phyloP scores from a whole-genome alignment of 1,140 invertebrate species.

The Ips typographus region DNA sequence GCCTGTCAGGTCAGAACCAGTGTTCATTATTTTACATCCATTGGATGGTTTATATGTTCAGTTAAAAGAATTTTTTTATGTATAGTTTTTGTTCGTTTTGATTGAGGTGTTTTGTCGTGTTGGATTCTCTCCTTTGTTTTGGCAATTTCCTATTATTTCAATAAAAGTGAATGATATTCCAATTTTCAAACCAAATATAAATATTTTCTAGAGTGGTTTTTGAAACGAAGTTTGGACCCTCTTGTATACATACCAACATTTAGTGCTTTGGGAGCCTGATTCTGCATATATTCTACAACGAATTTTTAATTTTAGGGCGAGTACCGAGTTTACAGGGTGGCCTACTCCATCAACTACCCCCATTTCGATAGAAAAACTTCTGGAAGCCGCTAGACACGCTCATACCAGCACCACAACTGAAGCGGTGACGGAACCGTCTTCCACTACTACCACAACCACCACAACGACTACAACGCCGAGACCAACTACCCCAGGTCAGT shows the following conservation, averaged over 20 bases:
- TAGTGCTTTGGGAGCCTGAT: too few relatives aligned
- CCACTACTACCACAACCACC: slow-evolving; percentile 71
- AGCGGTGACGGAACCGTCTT: slow-evolving; percentile 58
- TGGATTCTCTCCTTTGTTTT: too few relatives aligned
- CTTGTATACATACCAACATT: too few relatives aligned
- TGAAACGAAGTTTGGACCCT: too few relatives aligned
- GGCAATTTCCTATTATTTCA: too few relatives aligned
- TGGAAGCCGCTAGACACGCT: slow-evolving; percentile 70
- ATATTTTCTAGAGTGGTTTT: not conserved
- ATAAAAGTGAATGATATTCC: too few relatives aligned
- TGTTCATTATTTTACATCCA: not conserved
- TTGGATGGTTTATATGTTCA: not conserved
- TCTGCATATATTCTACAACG: too few relatives aligned
- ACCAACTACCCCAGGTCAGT: slow-evolving; percentile 76
- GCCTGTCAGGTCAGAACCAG: slow-evolving; percentile 65
- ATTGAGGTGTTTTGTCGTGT: not conserved
- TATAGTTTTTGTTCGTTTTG: too few relatives aligned
- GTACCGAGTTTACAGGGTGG: slow-evolving; percentile 88
- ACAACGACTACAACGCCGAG: slow-evolving; percentile 72
- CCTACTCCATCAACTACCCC: slow-evolving; percentile 81
- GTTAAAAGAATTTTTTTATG: too few relatives aligned
- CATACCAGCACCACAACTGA: slow-evolving; percentile 55
- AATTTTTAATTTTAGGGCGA: slow-evolving; percentile 61
- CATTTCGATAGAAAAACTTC: slow-evolving; percentile 76
- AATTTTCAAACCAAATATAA: not conserved